phyloP scores from a whole-genome alignment of 2,797 vertebrate genomes.

The Acipenser transmontanus region DNA sequence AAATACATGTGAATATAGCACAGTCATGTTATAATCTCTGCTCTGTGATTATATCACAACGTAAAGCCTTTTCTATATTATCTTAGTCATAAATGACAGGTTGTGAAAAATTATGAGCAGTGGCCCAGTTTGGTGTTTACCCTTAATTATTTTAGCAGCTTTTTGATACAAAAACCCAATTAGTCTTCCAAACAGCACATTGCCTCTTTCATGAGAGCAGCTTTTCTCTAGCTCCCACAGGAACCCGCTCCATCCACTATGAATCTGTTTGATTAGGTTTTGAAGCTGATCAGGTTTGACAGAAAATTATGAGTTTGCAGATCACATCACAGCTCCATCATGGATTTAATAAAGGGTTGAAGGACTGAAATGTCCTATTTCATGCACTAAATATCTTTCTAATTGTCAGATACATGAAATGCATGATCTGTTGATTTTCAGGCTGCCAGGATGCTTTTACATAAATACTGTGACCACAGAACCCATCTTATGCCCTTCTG shows the following conservation, averaged over 20 bases:
- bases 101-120: no score
- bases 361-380: constrained; percentile 6
- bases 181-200: neutral
- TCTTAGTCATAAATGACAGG: no score
- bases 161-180: constrained; percentile 4
- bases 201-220: neutral
- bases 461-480: constrained; percentile 8
- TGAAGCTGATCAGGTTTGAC: constrained; percentile 12
- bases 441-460: constrained; percentile 9
- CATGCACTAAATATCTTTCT: constrained; percentile 3
- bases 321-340: constrained; percentile 8
- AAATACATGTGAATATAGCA: no score
- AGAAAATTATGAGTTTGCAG: constrained; percentile 13
- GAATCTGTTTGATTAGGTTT: constrained; percentile 12
- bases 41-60: no score
- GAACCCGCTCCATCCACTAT: constrained; percentile 5
- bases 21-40: no score
- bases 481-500: constrained; percentile 8
- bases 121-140: neutral
- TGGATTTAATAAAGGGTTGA: neutral
- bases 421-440: constrained; percentile 4
- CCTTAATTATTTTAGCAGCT: neutral
- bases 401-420: constrained; percentile 8
- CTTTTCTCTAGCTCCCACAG: neutral
- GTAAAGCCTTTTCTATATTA: no score